Percentiles rank a stretch among this genome's conserved stretches.
Evolutionary conservation across 2,113 vertebrate genomes (phyloP).

Genomic region (Hystrix cristata): DNA sequence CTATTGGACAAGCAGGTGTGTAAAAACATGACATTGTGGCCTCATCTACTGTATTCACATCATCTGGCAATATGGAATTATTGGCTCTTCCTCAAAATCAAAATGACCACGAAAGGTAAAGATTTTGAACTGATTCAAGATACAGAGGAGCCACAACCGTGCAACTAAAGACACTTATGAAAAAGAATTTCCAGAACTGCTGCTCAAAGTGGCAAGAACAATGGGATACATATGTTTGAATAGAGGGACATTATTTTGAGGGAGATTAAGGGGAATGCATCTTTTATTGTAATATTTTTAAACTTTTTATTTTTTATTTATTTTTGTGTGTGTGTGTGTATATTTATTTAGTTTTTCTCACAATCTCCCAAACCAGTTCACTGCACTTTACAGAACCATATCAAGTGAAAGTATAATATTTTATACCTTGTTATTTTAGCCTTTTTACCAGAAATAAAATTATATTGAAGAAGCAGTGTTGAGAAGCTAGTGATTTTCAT

Average conservation of each 20-base stretch:
- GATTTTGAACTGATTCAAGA: background rate
- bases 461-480: conserved; percentile 1
- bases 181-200: background rate
- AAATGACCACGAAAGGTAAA: background rate
- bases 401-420: background rate
- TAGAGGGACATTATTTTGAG: background rate
- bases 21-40: background rate
- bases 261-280: background rate
- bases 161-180: background rate
- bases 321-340: background rate
- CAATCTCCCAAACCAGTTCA: background rate
- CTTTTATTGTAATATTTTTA: background rate
- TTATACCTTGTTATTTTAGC: conserved; percentile 56
- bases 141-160: background rate
- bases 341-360: conserved; percentile 4
- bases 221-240: background rate
- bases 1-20: background rate
- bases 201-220: background rate
- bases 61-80: background rate
- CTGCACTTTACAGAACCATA: conserved; percentile 48
- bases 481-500: conserved; percentile 37
- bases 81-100: background rate
- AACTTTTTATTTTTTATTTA: too few relatives aligned
- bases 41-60: background rate
- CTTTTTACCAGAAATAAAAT: background rate